Conservation (phyloP, 2,113 vertebrate species). For the Atrichornis clamosus region DNA sequence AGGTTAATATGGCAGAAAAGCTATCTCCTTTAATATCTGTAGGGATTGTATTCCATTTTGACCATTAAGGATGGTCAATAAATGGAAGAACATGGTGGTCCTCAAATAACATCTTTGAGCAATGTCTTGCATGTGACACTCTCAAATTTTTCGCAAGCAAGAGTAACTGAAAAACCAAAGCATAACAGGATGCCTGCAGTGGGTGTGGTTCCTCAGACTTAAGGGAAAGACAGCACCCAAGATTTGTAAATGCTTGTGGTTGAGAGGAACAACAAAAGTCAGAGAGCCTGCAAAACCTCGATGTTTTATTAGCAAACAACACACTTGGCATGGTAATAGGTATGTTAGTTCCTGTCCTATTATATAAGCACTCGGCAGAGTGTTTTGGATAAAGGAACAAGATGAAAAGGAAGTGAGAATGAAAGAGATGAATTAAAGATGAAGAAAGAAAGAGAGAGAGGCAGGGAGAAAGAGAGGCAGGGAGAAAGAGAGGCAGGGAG, state of each 20-base stretch:
- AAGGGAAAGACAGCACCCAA: too few species aligned
- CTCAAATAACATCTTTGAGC: not conserved
- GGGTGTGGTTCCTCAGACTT: rapidly evolving
- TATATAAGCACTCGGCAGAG: rapidly evolving
- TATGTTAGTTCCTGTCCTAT: not conserved
- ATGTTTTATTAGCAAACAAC: not conserved
- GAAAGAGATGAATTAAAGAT: not conserved
- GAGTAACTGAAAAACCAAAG: not conserved
- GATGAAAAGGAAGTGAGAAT: not conserved
- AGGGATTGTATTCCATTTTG: not conserved
- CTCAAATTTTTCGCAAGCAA: not conserved
- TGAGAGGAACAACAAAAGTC: not conserved
- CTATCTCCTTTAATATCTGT: not conserved
- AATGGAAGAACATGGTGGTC: not conserved
- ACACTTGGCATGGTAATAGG: not conserved
- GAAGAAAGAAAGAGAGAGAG: not conserved
- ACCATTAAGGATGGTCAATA: not conserved
- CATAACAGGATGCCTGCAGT: not conserved
- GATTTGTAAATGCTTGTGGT: not conserved
- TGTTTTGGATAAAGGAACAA: not conserved
- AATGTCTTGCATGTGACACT: not conserved
- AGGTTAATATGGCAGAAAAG: not conserved
- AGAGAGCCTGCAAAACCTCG: not conserved
- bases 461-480: not conserved
- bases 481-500: not conserved